A percentile compares a stretch with the other conserved stretches of the same genome.
Evolutionary conservation across 2,888 invertebrate genomes (phyloP).

Genomic region (Pollenia angustigena): DNA sequence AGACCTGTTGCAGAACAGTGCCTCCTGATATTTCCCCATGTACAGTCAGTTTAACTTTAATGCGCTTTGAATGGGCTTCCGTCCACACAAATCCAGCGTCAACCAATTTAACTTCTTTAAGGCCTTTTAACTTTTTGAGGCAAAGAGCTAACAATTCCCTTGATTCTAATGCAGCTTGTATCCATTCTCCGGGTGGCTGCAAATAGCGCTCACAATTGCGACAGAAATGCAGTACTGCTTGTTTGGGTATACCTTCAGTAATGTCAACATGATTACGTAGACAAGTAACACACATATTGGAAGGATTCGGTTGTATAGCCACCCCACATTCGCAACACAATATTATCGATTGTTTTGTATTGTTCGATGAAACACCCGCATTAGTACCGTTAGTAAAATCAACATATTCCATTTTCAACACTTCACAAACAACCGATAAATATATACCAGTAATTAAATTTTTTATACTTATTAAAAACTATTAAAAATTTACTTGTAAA

Average conservation of each 20-base stretch:
- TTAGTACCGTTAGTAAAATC: conserved; percentile 41
- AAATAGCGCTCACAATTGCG: conserved; percentile 97
- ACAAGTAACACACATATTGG: conserved; percentile 99
- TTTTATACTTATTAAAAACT: neutral
- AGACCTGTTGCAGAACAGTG: conserved; percentile 96
- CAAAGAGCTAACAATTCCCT: conserved; percentile 95
- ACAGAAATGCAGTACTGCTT: conserved; percentile 95
- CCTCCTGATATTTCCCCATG: conserved; percentile 97
- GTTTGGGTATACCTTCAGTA: conserved; percentile 97
- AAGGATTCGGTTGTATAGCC: conserved; percentile 96
- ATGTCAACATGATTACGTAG: conserved; percentile 96
- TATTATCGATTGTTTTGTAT: conserved; percentile 71
- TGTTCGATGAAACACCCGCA: neutral
- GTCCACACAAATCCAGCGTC: conserved; percentile 99
- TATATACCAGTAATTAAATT: neutral
- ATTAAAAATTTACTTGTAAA: neutral
- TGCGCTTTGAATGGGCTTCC: conserved; percentile 98
- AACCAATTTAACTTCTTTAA: conserved; percentile 94
- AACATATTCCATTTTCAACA: conserved; percentile 63
- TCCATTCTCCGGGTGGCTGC: conserved; percentile 96
- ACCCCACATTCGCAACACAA: conserved; percentile 98
- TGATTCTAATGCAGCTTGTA: conserved; percentile 94
- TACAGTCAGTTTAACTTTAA: conserved; percentile 97
- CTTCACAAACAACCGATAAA: neutral
- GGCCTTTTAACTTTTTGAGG: conserved; percentile 94